phyloP scores from a whole-genome alignment of 2,113 vertebrate species.

The Zosterops pallidus region DNA sequence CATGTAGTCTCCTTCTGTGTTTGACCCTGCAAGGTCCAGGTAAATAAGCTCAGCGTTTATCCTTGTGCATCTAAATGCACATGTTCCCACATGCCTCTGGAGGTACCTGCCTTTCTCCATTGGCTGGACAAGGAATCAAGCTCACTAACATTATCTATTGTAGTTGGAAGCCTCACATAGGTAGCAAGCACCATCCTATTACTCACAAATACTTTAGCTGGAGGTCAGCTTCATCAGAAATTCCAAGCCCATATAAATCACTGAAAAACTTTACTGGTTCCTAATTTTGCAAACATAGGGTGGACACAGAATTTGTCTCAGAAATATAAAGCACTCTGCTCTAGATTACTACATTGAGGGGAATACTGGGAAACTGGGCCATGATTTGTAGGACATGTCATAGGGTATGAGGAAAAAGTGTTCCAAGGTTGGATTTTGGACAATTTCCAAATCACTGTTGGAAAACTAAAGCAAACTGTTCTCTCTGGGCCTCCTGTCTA shows the following conservation, averaged over 20 bases:
- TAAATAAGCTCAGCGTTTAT: neutral
- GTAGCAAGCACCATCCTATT: neutral
- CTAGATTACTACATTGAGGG: neutral
- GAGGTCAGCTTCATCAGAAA: neutral
- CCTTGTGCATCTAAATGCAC: neutral
- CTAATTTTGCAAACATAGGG: neutral
- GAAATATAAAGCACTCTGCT: neutral
- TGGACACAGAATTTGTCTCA: neutral
- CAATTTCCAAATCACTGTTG: neutral
- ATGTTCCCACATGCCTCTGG: neutral
- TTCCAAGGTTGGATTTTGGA: neutral
- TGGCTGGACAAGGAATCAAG: neutral
- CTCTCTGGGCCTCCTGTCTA: neutral
- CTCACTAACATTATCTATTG: neutral
- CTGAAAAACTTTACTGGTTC: neutral
- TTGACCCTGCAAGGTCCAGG: neutral
- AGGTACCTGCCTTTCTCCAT: neutral
- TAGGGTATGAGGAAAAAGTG: neutral
- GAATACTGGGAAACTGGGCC: neutral
- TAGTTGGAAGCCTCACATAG: neutral
- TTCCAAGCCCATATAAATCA: neutral
- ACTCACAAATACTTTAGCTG: neutral
- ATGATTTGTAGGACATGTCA: neutral
- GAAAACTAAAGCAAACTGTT: neutral
- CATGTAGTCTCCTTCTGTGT: neutral